Conservation (phyloP, 2,113 vertebrate genomes). For the Eudyptes chrysolophus region DNA sequence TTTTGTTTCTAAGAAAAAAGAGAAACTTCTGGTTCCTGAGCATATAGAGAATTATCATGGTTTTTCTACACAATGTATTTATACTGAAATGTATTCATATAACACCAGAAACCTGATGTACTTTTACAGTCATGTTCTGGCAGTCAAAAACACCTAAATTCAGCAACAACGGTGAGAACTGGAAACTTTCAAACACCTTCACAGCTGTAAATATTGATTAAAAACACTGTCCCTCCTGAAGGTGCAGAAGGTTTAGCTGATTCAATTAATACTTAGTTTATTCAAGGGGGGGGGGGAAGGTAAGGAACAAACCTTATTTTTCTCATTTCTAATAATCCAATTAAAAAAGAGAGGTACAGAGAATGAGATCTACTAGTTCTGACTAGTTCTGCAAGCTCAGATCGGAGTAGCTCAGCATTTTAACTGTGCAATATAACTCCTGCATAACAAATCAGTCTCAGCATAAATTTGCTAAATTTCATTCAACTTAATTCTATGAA, state of each 20-base stretch:
- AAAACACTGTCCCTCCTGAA: neutral
- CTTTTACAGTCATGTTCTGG: neutral
- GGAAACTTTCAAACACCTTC: neutral
- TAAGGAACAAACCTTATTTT: neutral
- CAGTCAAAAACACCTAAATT: neutral
- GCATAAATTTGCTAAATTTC: neutral
- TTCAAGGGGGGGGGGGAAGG: neutral
- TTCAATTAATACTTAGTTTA: neutral
- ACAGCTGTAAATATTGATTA: neutral
- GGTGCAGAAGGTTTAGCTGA: neutral
- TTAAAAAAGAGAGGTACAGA: neutral
- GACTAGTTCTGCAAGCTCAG: neutral
- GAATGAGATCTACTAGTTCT: neutral
- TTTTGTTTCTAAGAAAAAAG: neutral
- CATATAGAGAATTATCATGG: rapidly evolving
- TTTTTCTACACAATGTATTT: neutral
- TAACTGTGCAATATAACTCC: neutral
- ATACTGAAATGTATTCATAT: neutral
- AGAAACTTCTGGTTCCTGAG: neutral
- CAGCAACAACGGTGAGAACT: neutral
- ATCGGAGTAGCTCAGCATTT: neutral
- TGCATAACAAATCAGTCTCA: neutral
- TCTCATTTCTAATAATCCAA: neutral
- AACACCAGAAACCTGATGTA: neutral
- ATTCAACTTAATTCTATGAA: neutral